phyloP scores from a whole-genome alignment of 2,797 vertebrate species.

The Spatula clypeata region DNA sequence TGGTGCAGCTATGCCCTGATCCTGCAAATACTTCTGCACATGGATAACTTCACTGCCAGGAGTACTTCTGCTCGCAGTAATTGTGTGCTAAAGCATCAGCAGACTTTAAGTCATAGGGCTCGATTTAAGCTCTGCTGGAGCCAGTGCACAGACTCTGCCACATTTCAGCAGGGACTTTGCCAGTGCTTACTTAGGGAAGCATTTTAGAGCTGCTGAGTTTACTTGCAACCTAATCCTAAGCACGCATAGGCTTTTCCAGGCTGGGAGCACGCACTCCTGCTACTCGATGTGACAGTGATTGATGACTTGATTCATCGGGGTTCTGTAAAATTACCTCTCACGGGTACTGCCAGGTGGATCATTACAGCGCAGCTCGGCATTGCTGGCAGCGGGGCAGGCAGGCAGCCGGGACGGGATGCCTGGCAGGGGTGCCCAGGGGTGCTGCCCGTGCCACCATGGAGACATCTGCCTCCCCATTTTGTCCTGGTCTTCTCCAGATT shows the following conservation, averaged over 20 bases:
- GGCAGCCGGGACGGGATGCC: conserved; percentile 2
- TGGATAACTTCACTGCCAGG: conserved; percentile 70
- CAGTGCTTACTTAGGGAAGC: conserved; percentile 62
- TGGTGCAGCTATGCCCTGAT: conserved; percentile 73
- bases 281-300: conserved; percentile 63
- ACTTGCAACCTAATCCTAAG: conserved; percentile 79
- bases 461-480: not conserved
- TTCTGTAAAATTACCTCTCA: conserved; percentile 37
- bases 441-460: not conserved
- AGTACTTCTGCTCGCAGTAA: conserved; percentile 46
- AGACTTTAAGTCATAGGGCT: conserved; percentile 55
- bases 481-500: conserved; percentile 10
- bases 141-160: conserved; percentile 12
- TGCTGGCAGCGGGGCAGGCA: not conserved
- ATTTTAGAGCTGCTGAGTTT: conserved; percentile 57
- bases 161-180: conserved; percentile 58
- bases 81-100: conserved; percentile 29
- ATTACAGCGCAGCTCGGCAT: not conserved
- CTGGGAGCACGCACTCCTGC: conserved; percentile 29
- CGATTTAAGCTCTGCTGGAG: conserved; percentile 27
- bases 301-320: conserved; percentile 70
- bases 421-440: conserved; percentile 32
- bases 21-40: conserved; percentile 71
- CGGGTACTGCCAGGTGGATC: conserved; percentile 48
- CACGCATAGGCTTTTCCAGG: conserved; percentile 71